Base-by-base conservation (phyloP, 2,888 invertebrate species). In the Alloplasta piceator region DNA sequence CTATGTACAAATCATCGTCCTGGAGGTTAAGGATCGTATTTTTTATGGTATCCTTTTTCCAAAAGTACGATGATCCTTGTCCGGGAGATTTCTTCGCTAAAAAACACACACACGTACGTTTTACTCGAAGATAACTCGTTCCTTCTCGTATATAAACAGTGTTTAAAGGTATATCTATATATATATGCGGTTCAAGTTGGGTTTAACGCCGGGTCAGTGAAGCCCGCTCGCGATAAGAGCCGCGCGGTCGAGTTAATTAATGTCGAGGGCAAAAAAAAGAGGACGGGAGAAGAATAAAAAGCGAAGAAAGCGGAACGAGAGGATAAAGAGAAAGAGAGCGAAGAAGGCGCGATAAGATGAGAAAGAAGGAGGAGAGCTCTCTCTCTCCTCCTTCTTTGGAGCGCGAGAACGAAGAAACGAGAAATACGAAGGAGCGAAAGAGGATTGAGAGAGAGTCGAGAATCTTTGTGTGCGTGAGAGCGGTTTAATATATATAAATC, bases 241-340 rank as follows among this genome's bases (percentile, higher is more conserved):
- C 77, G 41, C n/a, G n/a, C 67, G 85, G 78, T 80, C 82, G 85
- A 88, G 90, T 90, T 91, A 91, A 91, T 91, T 91, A 91, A 90
- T 89, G 91, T 88, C 83, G 82, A 83, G 87, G 88, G 86, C 87
- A 85, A 83, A 67, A 76, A 83, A 78, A 64, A 43, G 72, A 73
- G 68, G 77, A 26, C 26, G 77, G 73, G 71, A 77, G 16, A 38
- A 26, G 56, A 60, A 46, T n/a, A 58, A 52, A n/a, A 10, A 36
- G 61, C 41, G 10, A 38, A 55, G 9, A 56, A 70, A 61, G 50
- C 46, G 43, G 60, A 71, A 71, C 60, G 14, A 60, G 58, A 39
- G 39, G 50, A 60, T n/a, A 50, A 61, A 61, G 48, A 56, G 61
- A 63, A 41, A 14, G 60, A 72, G 70, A 52, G 26, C 56, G 52